These are phyloP conservation scores for Artemia sp. DNA, from an alignment of 2,888 invertebrate species.

Conservation along the genomic window DNA sequence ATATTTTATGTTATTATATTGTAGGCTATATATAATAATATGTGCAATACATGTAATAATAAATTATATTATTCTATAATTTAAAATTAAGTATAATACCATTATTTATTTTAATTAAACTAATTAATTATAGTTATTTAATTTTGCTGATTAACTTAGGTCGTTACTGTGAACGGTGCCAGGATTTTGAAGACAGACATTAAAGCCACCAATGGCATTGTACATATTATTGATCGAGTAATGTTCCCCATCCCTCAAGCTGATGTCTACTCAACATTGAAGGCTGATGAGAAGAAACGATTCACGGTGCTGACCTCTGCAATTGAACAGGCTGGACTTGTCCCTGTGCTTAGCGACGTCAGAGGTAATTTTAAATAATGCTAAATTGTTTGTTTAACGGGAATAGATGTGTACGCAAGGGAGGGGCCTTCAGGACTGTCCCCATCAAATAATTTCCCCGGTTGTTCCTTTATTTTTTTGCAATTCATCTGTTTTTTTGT, in stretches of 20 bases:
- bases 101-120: neutral
- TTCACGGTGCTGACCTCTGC: conserved; percentile 62
- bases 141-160: conserved; percentile 32
- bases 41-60: no score
- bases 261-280: conserved; percentile 62
- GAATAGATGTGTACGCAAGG: no score
- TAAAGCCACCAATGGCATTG: conserved; percentile 60
- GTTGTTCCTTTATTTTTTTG: no score
- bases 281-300: conserved; percentile 60
- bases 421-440: no score
- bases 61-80: no score
- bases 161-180: conserved; percentile 70
- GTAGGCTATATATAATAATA: no score
- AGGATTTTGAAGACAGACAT: conserved; percentile 61
- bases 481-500: no score
- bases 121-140: conserved; percentile 9
- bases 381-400: no score
- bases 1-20: no score
- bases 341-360: conserved; percentile 44
- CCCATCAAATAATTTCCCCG: no score
- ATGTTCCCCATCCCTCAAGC: conserved; percentile 80
- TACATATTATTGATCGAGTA: conserved; percentile 64
- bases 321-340: conserved; percentile 55
- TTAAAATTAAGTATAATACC: neutral
- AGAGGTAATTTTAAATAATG: conserved; percentile 15